These are phyloP conservation scores for Notolepis coatsorum DNA, from an alignment of 2,797 vertebrate species.

Conservation along the genomic window DNA sequence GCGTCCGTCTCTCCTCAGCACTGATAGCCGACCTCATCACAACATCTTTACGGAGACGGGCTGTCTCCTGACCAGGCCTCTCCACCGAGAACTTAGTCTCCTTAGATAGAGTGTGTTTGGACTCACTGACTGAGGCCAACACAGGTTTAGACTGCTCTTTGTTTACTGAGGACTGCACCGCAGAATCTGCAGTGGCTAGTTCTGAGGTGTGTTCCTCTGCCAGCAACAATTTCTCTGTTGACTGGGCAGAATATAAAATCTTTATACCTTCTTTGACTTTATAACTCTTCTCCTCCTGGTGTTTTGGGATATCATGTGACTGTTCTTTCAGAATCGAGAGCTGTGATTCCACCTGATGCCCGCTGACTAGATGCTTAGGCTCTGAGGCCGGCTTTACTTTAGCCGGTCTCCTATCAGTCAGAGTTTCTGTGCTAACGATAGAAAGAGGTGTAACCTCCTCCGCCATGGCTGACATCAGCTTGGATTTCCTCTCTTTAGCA, in stretches of 20 bases:
- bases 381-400: conserved; percentile 66
- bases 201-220: conserved; percentile 73
- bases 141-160: conserved; percentile 65
- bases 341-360: conserved; percentile 77
- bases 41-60: conserved; percentile 67
- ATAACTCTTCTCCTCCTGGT: conserved; percentile 76
- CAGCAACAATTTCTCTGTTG: conserved; percentile 73
- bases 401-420: conserved; percentile 59
- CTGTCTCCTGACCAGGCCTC: conserved; percentile 68
- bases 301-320: conserved; percentile 66
- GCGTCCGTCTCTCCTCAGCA: conserved; percentile 77
- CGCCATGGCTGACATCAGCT: conserved; percentile 76
- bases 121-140: conserved; percentile 72
- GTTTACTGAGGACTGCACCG: conserved; percentile 53
- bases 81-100: conserved; percentile 63
- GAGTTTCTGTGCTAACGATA: conserved; percentile 65
- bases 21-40: conserved; percentile 70
- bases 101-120: conserved; percentile 75
- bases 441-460: conserved; percentile 79
- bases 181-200: conserved; percentile 68
- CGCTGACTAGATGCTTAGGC: conserved; percentile 76
- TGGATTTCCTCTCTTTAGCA: conserved; percentile 66
- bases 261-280: conserved; percentile 82
- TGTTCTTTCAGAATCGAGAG: conserved; percentile 81
- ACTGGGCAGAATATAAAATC: conserved; percentile 81